Evolutionary conservation across 2,797 vertebrate genomes (phyloP).

Genomic region (Centroberyx gerrardi): DNA sequence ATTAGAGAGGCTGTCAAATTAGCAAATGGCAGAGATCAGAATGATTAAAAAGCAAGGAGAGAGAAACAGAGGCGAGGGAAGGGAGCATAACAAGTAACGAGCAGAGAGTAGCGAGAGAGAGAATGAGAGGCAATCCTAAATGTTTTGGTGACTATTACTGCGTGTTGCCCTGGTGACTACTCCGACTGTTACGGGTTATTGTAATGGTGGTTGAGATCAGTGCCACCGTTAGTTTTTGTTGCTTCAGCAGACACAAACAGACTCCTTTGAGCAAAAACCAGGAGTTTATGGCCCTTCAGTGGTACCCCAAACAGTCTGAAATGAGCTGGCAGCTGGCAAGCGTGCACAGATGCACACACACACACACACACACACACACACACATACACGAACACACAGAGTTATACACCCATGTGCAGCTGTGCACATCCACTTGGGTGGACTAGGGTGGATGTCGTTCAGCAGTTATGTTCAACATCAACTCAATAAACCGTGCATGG

Average conservation of each 20-base stretch:
- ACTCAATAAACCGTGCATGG: constrained; percentile 14
- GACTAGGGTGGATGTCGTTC: constrained; percentile 29
- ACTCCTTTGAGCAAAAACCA: constrained; percentile 35
- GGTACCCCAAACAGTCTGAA: constrained; percentile 45
- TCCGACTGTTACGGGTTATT: constrained; percentile 41
- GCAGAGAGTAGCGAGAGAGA: constrained; percentile 9
- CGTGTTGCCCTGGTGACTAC: constrained; percentile 39
- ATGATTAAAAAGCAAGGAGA: constrained; percentile 54
- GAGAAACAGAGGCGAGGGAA: not conserved
- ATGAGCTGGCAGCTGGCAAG: constrained; percentile 63
- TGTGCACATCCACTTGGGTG: constrained; percentile 13
- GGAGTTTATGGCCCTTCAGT: constrained; percentile 62
- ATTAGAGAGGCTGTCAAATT: constrained; percentile 74
- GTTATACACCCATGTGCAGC: not conserved
- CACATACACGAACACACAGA: not conserved
- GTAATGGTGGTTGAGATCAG: constrained; percentile 39
- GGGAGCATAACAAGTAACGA: not conserved
- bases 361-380: not conserved
- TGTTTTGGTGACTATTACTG: constrained; percentile 1
- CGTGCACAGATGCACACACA: constrained; percentile 8
- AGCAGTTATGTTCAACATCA: constrained; percentile 31
- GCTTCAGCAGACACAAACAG: constrained; percentile 66
- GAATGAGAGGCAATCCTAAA: constrained; percentile 14
- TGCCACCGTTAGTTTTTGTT: constrained; percentile 41
- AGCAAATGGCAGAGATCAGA: constrained; percentile 66